Conservation (phyloP, 2,888 invertebrate species). For the Catotricha subobsoleta region DNA sequence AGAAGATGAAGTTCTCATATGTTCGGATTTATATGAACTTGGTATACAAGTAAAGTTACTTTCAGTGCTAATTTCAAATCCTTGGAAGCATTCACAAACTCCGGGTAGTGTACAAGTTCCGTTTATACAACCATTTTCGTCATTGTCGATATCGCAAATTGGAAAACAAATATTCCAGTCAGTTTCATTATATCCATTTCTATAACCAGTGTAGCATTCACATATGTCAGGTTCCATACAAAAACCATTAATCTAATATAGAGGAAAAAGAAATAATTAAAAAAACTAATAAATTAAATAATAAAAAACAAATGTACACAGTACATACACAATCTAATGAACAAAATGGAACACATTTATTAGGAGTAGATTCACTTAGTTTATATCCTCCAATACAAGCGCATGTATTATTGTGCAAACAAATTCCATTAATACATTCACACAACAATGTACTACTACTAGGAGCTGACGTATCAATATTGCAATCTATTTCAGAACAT, state of each 20-base stretch:
- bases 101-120: slow-evolving; percentile 13
- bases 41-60: neutral
- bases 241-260: slow-evolving; percentile 14
- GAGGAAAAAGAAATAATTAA: too few relatives aligned
- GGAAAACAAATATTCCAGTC: slow-evolving; percentile 6
- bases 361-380: neutral
- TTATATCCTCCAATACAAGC: neutral
- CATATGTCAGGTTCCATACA: slow-evolving; percentile 15
- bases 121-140: slow-evolving; percentile 20
- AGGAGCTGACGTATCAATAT: neutral
- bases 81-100: slow-evolving; percentile 1
- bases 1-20: too few relatives aligned
- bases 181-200: slow-evolving; percentile 19
- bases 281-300: too few relatives aligned
- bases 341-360: slow-evolving; percentile 19
- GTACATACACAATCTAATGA: slow-evolving; percentile 15
- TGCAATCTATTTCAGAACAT: neutral
- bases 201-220: slow-evolving; percentile 22
- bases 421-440: too few relatives aligned
- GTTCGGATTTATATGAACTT: too few relatives aligned
- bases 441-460: too few relatives aligned
- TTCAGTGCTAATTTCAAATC: neutral
- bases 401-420: too few relatives aligned
- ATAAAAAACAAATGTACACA: too few relatives aligned
- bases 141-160: slow-evolving; percentile 15